Evolutionary conservation across 2,113 vertebrate genomes (phyloP), one percentile per base, ranked within the genome.

Genomic region (Burhinus oedicnemus): DNA sequence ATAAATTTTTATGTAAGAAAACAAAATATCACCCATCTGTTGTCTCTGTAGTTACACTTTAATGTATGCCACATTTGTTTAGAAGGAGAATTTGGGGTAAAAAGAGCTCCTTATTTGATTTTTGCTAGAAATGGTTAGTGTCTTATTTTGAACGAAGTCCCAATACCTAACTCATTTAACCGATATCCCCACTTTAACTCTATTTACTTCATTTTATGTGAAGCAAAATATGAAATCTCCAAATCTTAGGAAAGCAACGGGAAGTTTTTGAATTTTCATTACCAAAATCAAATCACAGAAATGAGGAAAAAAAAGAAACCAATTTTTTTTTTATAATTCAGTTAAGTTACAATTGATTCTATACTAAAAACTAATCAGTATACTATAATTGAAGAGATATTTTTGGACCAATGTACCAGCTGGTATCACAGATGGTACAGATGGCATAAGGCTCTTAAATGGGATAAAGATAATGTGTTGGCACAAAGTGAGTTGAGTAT

Each of bases 341-440:
- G 55, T 91, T 93, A 96, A 91, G 72, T 26, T 93, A 85, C 76
- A 97, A 89, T 93, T 96, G 94, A 70, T 92, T 97, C 89, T 91
- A 91, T 93, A 87, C 89, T 95, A 95, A 97, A 97, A 95, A 75
- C 47, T 95, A 97, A 97, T 98, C 96, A 89, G 90, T 90, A 85
- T 91, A 95, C 90, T 95, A 91, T 93, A 97, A 96, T 90, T 96
- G 93, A 96, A 83, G 81, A 97, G 95, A 75, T 97, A 97, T 97
- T 98, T 98, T 97, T 97, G 81, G 88, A 95, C 57, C 49, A 74
- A n/a, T 51, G 54, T 94, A 92, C 95, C 98, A 98, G 97, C 97
- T 98, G 98, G 96, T 96, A 89, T 95, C 83, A 90, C 96, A 95
- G 96, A 97, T 98, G 95, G 97, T 93, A 90, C 97, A 97, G 96